Evolutionary conservation across 1,140 invertebrate species (phyloP).

Genomic region (Oncopodura yosiiana): DNA sequence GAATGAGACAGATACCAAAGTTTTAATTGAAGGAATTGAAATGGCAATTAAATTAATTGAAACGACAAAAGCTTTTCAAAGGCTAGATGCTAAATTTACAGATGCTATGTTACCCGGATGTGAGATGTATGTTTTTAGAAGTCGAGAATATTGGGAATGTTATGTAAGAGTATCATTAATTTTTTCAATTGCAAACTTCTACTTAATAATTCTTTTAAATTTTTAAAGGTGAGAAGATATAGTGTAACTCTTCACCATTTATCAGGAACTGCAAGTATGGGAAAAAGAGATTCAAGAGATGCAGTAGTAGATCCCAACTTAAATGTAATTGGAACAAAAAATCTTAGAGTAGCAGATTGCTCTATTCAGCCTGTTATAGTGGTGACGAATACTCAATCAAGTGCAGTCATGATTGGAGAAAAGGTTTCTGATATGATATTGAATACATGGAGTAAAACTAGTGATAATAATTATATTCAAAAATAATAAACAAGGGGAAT

Average conservation of each 20-base stretch:
- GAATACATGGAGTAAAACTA: too few relatives aligned
- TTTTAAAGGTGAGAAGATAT: too few relatives aligned
- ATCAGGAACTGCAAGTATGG: constrained; percentile 54
- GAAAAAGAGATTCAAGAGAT: constrained; percentile 53
- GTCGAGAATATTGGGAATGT: constrained; percentile 29
- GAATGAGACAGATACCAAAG: constrained; percentile 2
- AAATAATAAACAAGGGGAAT: too few relatives aligned
- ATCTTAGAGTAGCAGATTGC: constrained; percentile 38
- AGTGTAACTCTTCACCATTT: constrained; percentile 81
- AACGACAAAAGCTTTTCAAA: constrained; percentile 12
- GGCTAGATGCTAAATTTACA: constrained; percentile 11
- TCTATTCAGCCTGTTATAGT: constrained; percentile 39
- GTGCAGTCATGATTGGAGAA: constrained; percentile 38
- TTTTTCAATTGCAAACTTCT: too few relatives aligned
- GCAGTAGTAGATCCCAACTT: constrained; percentile 45
- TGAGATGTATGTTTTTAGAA: constrained; percentile 30
- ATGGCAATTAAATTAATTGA: constrained; percentile 12
- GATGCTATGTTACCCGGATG: constrained; percentile 36
- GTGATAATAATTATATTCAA: too few relatives aligned
- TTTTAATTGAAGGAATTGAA: constrained; percentile 11
- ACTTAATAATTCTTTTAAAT: too few relatives aligned
- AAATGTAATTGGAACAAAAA: constrained; percentile 37
- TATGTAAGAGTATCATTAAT: too few relatives aligned
- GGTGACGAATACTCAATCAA: constrained; percentile 38
- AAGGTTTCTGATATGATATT: constrained; percentile 33